A percentile compares a stretch with the other conserved stretches of the same genome.
These are phyloP conservation scores for Pristionchus maxplancki DNA, from an alignment of 2,888 invertebrate genomes.

Conservation along the genomic window DNA sequence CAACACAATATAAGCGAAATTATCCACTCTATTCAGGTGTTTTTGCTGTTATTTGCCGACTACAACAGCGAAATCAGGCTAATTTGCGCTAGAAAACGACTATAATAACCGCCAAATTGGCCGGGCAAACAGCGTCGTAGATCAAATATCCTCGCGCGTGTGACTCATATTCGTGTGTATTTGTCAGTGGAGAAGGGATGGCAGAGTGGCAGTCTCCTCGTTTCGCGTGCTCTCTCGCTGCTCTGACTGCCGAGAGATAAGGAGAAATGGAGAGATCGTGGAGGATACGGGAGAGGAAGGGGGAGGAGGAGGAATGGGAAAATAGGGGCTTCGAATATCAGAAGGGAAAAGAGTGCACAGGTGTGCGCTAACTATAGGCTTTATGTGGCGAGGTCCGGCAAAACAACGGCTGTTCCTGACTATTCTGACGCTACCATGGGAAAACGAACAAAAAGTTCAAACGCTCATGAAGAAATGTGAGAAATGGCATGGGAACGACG, in stretches of 20 bases:
- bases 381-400: neutral
- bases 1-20: too few relatives aligned
- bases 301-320: slow-evolving; percentile 36
- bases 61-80: too few relatives aligned
- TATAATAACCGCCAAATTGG: neutral
- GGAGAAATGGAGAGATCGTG: neutral
- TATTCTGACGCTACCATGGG: neutral
- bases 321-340: neutral
- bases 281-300: neutral
- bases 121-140: neutral
- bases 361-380: neutral
- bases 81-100: too few relatives aligned
- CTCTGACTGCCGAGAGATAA: neutral
- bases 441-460: neutral
- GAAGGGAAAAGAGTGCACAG: neutral
- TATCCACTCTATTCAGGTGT: too few relatives aligned
- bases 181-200: neutral
- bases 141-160: slow-evolving; percentile 15
- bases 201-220: neutral
- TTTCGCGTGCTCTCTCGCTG: neutral
- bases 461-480: too few relatives aligned
- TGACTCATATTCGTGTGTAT: neutral
- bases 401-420: neutral
- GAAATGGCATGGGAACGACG: neutral
- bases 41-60: too few relatives aligned